These are phyloP conservation scores for Saxicola maurus DNA, from an alignment of 2,797 vertebrate genomes.

Conservation along the genomic window DNA sequence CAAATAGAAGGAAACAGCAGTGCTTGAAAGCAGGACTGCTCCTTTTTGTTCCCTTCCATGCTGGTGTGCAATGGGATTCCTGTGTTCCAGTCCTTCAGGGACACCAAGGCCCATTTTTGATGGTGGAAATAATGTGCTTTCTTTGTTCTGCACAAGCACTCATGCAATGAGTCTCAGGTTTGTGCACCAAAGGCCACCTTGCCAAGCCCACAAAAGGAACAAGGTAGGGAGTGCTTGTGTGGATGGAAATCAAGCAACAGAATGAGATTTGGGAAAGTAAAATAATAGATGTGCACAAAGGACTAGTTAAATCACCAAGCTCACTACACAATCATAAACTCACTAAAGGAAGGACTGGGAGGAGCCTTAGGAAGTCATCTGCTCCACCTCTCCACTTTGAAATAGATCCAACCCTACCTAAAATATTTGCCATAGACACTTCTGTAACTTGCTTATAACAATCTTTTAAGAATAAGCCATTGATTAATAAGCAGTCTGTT, in stretches of 20 bases:
- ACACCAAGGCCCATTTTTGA: background rate
- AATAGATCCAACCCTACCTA: background rate
- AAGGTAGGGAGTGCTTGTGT: background rate
- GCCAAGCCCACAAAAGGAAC: background rate
- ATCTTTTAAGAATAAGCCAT: background rate
- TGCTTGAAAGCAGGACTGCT: background rate
- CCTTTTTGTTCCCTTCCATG: background rate
- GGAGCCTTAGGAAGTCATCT: background rate
- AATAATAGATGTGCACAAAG: background rate
- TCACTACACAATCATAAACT: background rate
- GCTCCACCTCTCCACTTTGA: background rate
- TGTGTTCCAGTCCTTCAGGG: background rate
- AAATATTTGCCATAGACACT: background rate
- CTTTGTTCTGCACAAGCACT: background rate
- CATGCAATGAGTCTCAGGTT: accelerated
- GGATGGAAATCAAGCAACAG: background rate
- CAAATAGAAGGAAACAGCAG: background rate
- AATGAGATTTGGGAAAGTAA: background rate
- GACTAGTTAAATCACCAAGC: background rate
- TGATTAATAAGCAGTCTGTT: background rate
- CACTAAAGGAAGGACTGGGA: background rate
- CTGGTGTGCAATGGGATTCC: background rate
- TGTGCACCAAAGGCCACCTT: background rate
- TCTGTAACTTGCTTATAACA: background rate
- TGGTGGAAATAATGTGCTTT: background rate